Base-by-base conservation (phyloP, 1,140 invertebrate species). In the Dendrolimus kikuchii region DNA sequence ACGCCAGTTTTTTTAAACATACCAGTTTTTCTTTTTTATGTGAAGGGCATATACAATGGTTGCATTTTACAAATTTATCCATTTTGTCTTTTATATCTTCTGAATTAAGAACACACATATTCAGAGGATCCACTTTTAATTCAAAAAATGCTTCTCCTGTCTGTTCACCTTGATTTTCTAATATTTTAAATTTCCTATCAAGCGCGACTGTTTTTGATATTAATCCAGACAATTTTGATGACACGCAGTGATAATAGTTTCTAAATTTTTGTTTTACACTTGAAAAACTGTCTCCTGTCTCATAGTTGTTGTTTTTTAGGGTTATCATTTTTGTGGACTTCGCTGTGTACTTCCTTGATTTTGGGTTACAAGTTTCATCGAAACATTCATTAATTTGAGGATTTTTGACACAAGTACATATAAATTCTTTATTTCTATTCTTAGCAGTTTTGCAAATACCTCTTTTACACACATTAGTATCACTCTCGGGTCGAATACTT, bases 1-100 rank as follows among this genome's bases (percentile, higher is more conserved):
- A 72, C 6, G 56, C 41, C 40, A 60, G 38, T 45, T 40, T 62
- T 47, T 6, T 37, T 5, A 44, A 36, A n/a, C 37, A 54, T 50
- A 44, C 43, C 7, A 9, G 36, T 8, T 45, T 36, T 10, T 40
- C 40, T 7, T 5, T 40, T 5, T 41, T 40, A 5, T 65, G 57
- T 23, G 71, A 67, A 40, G 66, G 67, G 54, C 74, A 77, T n/a
- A 70, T 51, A 37, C 74, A 72, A 39, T 45, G 53, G 41, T 55
- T 49, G 9, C 39, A 48, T 42, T 57, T 54, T 52, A 45, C 45
- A 10, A 55, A 40, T 53, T 54, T 62, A 49, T 63, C 65, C 46
- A 63, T 49, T 48, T 66, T 71, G n/a, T 47, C 36, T 53, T 63
- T 65, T 23, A 72, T 60, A 62, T 71, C 69, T 10, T 46, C 39